Evolutionary conservation across 2,888 invertebrate species (phyloP).

Genomic region (Pherbina coryleti): DNA sequence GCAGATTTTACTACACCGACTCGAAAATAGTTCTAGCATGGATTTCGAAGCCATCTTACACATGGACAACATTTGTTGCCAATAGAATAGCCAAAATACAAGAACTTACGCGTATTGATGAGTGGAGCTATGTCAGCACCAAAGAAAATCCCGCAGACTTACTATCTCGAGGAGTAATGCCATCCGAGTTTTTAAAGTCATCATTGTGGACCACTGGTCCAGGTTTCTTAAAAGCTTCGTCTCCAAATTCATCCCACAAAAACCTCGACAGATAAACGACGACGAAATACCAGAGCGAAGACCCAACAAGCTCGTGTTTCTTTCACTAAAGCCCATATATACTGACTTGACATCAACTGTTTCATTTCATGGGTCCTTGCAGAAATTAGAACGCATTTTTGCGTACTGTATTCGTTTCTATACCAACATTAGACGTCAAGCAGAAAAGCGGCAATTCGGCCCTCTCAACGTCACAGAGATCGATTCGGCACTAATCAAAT

Average conservation of each 20-base stretch:
- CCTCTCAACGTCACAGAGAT: background rate
- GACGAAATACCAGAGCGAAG: too few relatives aligned
- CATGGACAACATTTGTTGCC: constrained; percentile 34
- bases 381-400: background rate
- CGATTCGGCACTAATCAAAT: background rate
- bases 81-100: constrained; percentile 36
- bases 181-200: background rate
- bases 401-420: background rate
- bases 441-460: background rate
- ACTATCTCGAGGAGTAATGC: background rate
- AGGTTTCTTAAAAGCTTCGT: background rate
- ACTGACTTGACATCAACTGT: background rate
- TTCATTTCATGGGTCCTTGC: background rate
- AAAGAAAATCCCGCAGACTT: constrained; percentile 39
- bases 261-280: background rate
- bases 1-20: constrained; percentile 29
- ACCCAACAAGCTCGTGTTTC: background rate
- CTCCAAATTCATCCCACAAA: background rate
- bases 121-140: constrained; percentile 34
- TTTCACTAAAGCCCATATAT: background rate
- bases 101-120: constrained; percentile 6
- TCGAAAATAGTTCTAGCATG: constrained; percentile 34
- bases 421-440: background rate
- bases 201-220: constrained; percentile 8
- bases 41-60: constrained; percentile 12